phyloP scores from a whole-genome alignment of 2,797 vertebrate species.

The Eleutherodactylus coqui region DNA sequence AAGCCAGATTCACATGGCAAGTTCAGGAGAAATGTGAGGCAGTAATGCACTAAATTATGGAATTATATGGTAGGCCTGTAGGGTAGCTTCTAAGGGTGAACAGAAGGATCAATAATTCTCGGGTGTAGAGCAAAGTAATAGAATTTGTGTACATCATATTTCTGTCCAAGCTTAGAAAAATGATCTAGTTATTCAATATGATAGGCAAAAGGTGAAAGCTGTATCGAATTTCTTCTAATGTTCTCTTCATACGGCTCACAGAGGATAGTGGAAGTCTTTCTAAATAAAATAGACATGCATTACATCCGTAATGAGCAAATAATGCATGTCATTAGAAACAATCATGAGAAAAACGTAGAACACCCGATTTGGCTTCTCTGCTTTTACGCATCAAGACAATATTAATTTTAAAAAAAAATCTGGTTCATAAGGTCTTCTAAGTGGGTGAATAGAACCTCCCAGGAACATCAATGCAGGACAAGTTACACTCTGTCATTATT shows the following conservation, averaged over 20 bases:
- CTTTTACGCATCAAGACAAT: too few relatives aligned
- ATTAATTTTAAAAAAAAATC: too few relatives aligned
- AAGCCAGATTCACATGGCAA: background rate
- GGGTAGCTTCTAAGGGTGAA: background rate
- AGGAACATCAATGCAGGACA: too few relatives aligned
- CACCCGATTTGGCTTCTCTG: too few relatives aligned
- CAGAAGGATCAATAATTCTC: constrained; percentile 8
- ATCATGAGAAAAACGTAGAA: too few relatives aligned
- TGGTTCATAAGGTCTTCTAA: too few relatives aligned
- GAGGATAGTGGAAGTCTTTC: background rate
- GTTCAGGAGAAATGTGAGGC: constrained; percentile 15
- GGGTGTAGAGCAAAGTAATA: background rate
- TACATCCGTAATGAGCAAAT: background rate
- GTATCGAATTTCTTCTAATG: background rate
- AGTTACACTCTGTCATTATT: too few relatives aligned
- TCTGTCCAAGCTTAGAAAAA: background rate
- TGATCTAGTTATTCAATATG: background rate
- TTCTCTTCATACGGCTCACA: background rate
- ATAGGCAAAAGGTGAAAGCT: background rate
- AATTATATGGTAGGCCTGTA: background rate
- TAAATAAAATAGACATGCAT: background rate
- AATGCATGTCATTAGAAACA: background rate
- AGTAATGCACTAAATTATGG: background rate
- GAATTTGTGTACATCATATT: background rate
- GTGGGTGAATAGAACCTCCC: too few relatives aligned